Evolutionary conservation across 2,888 invertebrate genomes (phyloP).

Genomic region (Acholoe squamosa): DNA sequence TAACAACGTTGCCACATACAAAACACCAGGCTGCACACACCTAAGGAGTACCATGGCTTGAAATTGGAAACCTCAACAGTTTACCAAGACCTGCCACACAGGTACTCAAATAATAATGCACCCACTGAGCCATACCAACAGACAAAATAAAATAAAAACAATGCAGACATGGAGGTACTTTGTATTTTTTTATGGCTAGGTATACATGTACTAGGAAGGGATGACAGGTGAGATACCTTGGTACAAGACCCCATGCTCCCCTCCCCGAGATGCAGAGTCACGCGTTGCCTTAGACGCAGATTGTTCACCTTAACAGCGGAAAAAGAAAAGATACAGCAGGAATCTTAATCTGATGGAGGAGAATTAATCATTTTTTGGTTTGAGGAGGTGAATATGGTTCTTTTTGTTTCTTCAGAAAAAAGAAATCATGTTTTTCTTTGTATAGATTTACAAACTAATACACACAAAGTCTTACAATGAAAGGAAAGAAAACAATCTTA

Average conservation of each 20-base stretch:
- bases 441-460: background rate
- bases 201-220: conserved; percentile 22
- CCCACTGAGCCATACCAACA: background rate
- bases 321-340: conserved; percentile 47
- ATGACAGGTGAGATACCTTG: conserved; percentile 50
- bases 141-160: background rate
- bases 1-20: background rate
- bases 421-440: too few species aligned
- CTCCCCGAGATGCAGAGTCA: conserved; percentile 33
- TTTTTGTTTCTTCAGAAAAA: background rate
- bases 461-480: conserved; percentile 12
- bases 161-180: background rate
- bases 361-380: background rate
- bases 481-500: conserved; percentile 10
- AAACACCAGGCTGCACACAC: background rate
- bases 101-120: conserved; percentile 18
- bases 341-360: background rate
- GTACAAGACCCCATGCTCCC: conserved; percentile 54
- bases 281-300: conserved; percentile 41
- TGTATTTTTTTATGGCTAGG: conserved; percentile 28
- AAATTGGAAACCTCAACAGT: background rate
- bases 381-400: background rate
- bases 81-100: background rate
- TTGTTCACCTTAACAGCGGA: conserved; percentile 39
- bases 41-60: background rate